Conservation (phyloP, 2,797 vertebrate species). For the Bradypodion pumilum region DNA sequence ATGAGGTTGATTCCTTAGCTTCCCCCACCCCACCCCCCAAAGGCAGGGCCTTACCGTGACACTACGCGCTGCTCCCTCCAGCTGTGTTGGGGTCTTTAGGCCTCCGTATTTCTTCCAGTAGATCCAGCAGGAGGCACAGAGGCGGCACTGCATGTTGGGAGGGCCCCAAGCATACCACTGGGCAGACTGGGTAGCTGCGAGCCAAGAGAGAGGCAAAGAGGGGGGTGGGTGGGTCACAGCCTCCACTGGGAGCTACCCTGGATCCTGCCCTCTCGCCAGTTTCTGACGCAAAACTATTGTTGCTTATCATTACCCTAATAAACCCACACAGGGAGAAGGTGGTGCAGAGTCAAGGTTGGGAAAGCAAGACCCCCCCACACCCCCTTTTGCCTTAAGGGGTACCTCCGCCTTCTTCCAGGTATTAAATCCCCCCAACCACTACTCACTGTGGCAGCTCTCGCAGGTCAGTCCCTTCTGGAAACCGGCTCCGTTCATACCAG, state of each 20-base stretch:
- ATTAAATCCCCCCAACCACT: accelerated
- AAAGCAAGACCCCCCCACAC: no score
- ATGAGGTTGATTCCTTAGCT: no score
- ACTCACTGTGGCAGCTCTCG: constrained; percentile 95
- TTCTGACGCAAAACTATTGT: no score
- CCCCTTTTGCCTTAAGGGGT: no score
- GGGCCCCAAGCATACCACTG: constrained; percentile 98
- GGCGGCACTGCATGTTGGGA: constrained; percentile 95
- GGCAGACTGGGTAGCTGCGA: constrained; percentile 88
- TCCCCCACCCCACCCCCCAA: no score
- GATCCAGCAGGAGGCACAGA: constrained; percentile 95
- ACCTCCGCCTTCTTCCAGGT: no score
- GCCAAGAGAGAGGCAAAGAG: not conserved
- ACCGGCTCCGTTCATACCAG: constrained; percentile 90
- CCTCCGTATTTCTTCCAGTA: constrained; percentile 98
- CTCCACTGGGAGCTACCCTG: no score
- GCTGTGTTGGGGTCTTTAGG: constrained; percentile 93
- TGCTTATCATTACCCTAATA: no score
- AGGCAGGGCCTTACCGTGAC: constrained; percentile 78
- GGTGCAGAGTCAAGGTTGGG: no score
- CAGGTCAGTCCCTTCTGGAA: constrained; percentile 95
- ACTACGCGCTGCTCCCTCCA: constrained; percentile 87
- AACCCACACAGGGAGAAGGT: no score
- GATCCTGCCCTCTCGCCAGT: not conserved
- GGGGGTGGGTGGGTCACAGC: accelerated